These are phyloP conservation scores for Pao palembangensis DNA, from an alignment of 2,113 vertebrate genomes.

Conservation along the genomic window DNA sequence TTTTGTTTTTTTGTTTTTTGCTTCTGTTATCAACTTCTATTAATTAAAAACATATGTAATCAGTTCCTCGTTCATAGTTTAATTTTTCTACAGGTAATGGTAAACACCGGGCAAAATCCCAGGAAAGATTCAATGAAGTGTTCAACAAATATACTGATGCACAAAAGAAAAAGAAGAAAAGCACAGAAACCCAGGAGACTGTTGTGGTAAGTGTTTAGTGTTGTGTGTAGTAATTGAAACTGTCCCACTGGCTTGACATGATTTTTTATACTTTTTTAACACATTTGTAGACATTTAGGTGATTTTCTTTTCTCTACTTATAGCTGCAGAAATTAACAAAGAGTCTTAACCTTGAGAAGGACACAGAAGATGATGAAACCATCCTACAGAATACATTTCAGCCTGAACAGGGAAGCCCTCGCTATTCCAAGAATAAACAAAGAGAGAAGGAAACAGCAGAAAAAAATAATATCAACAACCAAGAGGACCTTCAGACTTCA, in stretches of 20 bases:
- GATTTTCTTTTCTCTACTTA: slow-evolving; percentile 5
- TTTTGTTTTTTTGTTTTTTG: neutral
- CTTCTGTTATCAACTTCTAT: neutral
- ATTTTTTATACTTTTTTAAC: neutral
- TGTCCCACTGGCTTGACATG: neutral
- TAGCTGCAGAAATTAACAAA: slow-evolving; percentile 82
- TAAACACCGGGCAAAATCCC: slow-evolving; percentile 86
- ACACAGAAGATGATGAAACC: slow-evolving; percentile 73
- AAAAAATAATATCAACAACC: slow-evolving; percentile 74
- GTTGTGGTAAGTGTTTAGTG: slow-evolving; percentile 74
- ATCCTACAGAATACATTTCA: slow-evolving; percentile 75
- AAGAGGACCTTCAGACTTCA: slow-evolving; percentile 58
- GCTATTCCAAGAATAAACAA: slow-evolving; percentile 78
- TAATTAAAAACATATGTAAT: neutral
- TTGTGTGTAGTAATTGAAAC: neutral
- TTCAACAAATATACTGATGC: slow-evolving; percentile 77
- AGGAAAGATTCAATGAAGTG: slow-evolving; percentile 85
- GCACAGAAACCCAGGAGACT: slow-evolving; percentile 67
- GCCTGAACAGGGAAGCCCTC: slow-evolving; percentile 75
- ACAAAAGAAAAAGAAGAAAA: slow-evolving; percentile 78
- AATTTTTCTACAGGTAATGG: slow-evolving; percentile 77
- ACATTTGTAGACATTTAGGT: neutral
- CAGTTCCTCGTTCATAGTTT: neutral
- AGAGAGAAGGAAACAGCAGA: slow-evolving; percentile 70
- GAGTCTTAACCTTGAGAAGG: slow-evolving; percentile 77